Evolutionary conservation across 1,140 invertebrate species (phyloP).

Genomic region (Euborellia annulipes): DNA sequence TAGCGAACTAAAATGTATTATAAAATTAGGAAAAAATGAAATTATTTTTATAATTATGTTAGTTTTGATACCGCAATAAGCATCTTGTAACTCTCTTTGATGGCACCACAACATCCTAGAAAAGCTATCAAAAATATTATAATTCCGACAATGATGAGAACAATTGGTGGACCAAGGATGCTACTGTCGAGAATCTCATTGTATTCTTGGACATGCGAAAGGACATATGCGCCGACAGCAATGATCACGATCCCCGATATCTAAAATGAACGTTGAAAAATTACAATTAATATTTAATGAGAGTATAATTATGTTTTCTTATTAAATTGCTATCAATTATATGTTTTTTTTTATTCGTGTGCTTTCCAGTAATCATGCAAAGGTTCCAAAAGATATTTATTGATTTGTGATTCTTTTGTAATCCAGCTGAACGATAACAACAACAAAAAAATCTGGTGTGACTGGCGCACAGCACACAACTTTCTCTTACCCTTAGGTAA

Average conservation of each 20-base stretch:
- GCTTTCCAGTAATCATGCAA: too few relatives aligned
- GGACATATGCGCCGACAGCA: constrained; percentile 36
- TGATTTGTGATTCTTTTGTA: too few relatives aligned
- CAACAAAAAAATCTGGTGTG: too few relatives aligned
- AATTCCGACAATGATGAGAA: constrained; percentile 46
- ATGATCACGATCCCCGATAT: constrained; percentile 43
- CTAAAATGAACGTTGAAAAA: too few relatives aligned
- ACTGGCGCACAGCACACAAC: too few relatives aligned
- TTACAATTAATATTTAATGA: too few relatives aligned
- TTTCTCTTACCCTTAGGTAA: too few relatives aligned
- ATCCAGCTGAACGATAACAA: too few relatives aligned
- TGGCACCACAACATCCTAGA: constrained; percentile 57
- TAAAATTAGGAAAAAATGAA: not conserved
- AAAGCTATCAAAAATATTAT: constrained; percentile 52
- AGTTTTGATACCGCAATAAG: constrained; percentile 37
- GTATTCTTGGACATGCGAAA: constrained; percentile 37
- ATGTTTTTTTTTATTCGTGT: too few relatives aligned
- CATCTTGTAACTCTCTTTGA: constrained; percentile 47
- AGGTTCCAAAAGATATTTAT: too few relatives aligned
- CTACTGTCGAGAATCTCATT: constrained; percentile 39
- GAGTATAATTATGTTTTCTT: too few relatives aligned
- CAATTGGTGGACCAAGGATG: constrained; percentile 38
- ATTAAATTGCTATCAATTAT: too few relatives aligned
- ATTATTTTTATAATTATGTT: constrained; percentile 9
- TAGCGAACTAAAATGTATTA: constrained; percentile 53